Evolutionary conservation across 2,797 vertebrate genomes (phyloP), one percentile per base, ranked within the genome.

Genomic region (Otolemur crassicaudatus): DNA sequence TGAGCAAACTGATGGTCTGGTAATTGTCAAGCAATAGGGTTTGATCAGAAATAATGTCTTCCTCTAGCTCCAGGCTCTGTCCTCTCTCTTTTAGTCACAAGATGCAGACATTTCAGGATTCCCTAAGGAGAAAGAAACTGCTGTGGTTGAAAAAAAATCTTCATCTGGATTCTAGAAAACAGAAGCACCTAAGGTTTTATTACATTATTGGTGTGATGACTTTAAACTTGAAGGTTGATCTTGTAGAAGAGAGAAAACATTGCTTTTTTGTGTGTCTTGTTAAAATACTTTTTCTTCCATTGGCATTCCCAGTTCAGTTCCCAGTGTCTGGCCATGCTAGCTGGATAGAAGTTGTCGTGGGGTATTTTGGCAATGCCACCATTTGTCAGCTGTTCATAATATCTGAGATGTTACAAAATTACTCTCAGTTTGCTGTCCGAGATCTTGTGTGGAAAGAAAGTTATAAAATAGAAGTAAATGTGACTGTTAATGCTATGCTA

Each of bases 401-500:
- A 16, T 76, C 85, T 89, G 49, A 91, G 67, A 77, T 89, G 63
- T 87, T 94, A 60, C 75, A 49, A 92, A 65, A 84, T 79, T 40
- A 43, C 12, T 58, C 43, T 31, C 40, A 3, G 29, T 87, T 70
- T 81, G 53, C 27, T 87, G 9, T 88, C 40, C 31, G 31, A 17
- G 79, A 61, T 61, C 19, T 53, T 75, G 34, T 77, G 19, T 89
- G 80, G 86, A 49, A 87, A 79, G 61, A 90, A 79, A 65, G 60
- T 73, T 69, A 73, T 27, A 27, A 77, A 82, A 87, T 8, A 76
- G 65, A 63, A 81, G 69, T 40, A 34, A 58, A 16, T 37, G 14
- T 61, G 27, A 43, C 25, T 79, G 1, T n/a, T 27, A 9, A 63
- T 22, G 63, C 4, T 76, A 3, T 80, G 22, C 4, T 72, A 63